Evolutionary conservation across 2,113 vertebrate species (phyloP).

Genomic region (Chiloscyllium plagiosum): DNA sequence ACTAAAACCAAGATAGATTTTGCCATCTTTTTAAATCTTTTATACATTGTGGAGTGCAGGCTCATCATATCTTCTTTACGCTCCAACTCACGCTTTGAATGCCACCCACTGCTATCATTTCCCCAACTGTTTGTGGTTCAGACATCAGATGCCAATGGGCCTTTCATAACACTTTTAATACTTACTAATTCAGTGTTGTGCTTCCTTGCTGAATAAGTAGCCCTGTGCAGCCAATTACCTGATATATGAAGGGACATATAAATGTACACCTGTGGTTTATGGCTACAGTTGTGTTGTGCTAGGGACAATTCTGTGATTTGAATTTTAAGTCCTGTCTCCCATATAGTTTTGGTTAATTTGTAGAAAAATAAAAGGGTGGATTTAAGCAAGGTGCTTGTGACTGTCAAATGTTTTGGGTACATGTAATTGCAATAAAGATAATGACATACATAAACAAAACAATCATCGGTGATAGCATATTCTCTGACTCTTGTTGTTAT

Average conservation of each 20-base stretch:
- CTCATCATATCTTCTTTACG: neutral
- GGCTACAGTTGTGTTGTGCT: neutral
- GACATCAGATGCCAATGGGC: neutral
- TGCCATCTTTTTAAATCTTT: neutral
- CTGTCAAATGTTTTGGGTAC: neutral
- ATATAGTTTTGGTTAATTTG: neutral
- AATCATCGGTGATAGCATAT: neutral
- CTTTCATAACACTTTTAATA: neutral
- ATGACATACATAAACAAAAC: neutral
- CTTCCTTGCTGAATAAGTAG: neutral
- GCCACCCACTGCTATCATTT: neutral
- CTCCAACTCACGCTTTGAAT: neutral
- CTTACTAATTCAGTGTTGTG: neutral
- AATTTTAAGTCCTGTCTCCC: neutral
- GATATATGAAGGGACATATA: neutral
- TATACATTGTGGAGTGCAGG: neutral
- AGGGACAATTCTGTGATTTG: neutral
- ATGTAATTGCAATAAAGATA: neutral
- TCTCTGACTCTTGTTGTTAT: neutral
- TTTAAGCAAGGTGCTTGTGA: neutral
- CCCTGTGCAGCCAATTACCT: neutral
- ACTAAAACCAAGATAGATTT: neutral
- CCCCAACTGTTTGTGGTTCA: neutral
- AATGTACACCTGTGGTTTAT: neutral
- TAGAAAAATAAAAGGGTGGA: neutral